Base-by-base conservation (phyloP, 2,797 vertebrate species). In the Fratercula arctica region DNA sequence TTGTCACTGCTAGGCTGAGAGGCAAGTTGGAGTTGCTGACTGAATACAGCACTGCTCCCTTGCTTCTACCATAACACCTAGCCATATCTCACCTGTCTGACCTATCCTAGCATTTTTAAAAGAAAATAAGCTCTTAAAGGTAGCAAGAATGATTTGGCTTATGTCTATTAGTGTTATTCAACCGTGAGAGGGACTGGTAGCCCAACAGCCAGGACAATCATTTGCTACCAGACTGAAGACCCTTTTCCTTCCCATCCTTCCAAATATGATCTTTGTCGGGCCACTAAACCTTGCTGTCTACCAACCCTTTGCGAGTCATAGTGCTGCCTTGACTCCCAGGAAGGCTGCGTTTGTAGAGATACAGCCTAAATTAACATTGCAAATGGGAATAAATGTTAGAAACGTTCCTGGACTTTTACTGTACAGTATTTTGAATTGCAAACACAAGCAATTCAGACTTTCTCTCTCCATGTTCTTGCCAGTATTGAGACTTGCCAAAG, bases 231-330 rank as follows among this genome's bases (percentile, higher is more conserved):
- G 11, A 14, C 3, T 26, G 19, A 51, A 83, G 43, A 8, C 21
- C 17, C 11, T 35, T 3, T 4, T 35, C 25, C 33, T 64, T 35
- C 26, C 5, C 4, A 7, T 48, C n/a, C 41, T 85, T 19, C 28
- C 28, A 8, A 10, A 25, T 13, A 1, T 0, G 15, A 23, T 20
- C 35, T 37, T 37, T 37, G 21, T 19, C 28, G 41, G 61, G 25
- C 13, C 45, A 6, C 39, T 13, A 8, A 72, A 8, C 33, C 28
- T 53, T 1, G 0, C 7, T 50, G 18, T 26, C 39, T 35, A 16
- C 14, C 29, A 26, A 26, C 19, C 25, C 43, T 73, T 10, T 6
- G 19, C 35, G 13, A 45, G 6, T 13, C n/a, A 21, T 0, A 9
- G 37, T 2, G 16, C 29, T 66, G 19, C 51, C 53, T 46, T 1